Evolutionary conservation across 2,888 invertebrate species (phyloP), one percentile per base, ranked within the genome.

Genomic region (Myopa tessellatipennis): DNA sequence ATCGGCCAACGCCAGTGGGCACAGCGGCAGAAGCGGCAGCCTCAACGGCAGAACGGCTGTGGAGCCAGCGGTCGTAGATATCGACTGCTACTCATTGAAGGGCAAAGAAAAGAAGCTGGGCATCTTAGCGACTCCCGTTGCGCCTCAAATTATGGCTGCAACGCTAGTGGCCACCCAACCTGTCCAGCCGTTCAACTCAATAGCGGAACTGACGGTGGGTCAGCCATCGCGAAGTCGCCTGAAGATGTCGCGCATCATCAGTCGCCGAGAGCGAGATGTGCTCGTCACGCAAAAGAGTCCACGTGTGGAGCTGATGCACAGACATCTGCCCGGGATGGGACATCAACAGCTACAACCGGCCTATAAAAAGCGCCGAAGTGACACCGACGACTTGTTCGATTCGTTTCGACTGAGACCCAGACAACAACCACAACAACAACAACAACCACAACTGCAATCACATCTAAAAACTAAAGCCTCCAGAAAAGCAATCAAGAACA

Each of bases 191-290:
- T 78, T 82, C 75, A 79, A 81, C 61, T 81, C 83, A 8, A 79
- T 83, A 70, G 81, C 82, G 8, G 82, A 82, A 74, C 75, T 82
- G 50, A 81, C 79, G 78, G 55, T 78, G 0, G 60, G 67, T 38
- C 79, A 81, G 26, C 82, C 83, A 5, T 79, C 82, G 36, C 79
- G 82, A 45, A 78, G 82, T 1, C 76, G 87, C 6, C 81, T 87
- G 10, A 87, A 87, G 80, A 73, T 87, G 38, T 83, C 86, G 26
- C 84, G 87, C n/a, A 86, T 87, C 10, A 86, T 87, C 38, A 86
- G 83, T 55, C 83, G 87, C 0, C 80, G 86, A 0, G 83, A 86
- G 36, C 79, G 83, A 77, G 81, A 82, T 78, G 79, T 81, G 34
- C 79, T 78, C 63, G 78, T 73, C 14, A 18, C 77, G 18, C 69